Percentiles rank a stretch among this genome's conserved stretches.
These are phyloP conservation scores for Pionites leucogaster DNA, from an alignment of 2,113 vertebrate species.

Conservation along the genomic window DNA sequence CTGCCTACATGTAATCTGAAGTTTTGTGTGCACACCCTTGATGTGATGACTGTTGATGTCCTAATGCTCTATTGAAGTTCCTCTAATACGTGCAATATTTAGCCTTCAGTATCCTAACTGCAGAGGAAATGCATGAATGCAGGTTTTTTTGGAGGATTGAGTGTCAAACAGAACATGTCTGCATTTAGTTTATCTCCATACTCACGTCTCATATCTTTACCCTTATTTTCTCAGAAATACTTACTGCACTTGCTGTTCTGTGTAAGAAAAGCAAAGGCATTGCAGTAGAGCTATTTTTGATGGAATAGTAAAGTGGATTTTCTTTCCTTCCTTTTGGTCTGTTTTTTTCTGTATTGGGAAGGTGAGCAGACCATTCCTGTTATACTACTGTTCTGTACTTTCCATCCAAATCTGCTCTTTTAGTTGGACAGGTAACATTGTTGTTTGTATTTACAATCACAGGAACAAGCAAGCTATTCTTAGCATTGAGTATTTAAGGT, in stretches of 20 bases:
- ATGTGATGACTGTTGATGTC: neutral
- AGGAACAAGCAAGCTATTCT: neutral
- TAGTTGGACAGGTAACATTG: neutral
- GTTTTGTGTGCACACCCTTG: neutral
- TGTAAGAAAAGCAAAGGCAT: neutral
- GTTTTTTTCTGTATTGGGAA: neutral
- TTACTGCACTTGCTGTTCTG: neutral
- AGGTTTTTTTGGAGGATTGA: neutral
- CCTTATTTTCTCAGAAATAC: neutral
- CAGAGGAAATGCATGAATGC: neutral
- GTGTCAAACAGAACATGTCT: neutral
- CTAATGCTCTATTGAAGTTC: neutral
- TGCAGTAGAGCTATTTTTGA: neutral
- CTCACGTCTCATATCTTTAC: fast-evolving
- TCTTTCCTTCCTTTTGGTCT: neutral
- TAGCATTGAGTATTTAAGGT: neutral
- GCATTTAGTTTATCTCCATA: neutral
- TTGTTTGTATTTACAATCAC: neutral
- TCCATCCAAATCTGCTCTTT: neutral
- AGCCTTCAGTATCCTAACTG: neutral
- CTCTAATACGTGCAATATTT: neutral
- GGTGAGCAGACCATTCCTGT: neutral
- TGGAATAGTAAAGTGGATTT: neutral
- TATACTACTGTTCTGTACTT: neutral
- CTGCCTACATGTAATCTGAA: neutral